Percentiles rank a stretch among this genome's conserved stretches.
phyloP scores from a whole-genome alignment of 1,140 invertebrate species.

The Melanaphis sacchari region DNA sequence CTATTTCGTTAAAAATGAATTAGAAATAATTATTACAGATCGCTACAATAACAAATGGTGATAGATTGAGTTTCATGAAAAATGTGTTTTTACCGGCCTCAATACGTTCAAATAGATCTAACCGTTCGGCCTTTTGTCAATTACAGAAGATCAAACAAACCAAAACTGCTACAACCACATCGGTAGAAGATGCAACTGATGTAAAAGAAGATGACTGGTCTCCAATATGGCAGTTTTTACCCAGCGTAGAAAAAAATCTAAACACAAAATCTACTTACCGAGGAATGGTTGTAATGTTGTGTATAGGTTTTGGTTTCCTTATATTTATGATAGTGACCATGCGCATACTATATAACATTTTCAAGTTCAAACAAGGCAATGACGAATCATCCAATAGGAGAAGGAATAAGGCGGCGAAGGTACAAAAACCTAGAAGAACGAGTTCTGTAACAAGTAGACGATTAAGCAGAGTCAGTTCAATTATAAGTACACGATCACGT shows the following conservation, averaged over 20 bases:
- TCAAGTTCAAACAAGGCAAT: slow-evolving; percentile 13
- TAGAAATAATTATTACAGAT: neutral
- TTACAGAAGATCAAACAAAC: neutral
- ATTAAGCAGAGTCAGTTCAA: slow-evolving; percentile 23
- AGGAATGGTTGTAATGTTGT: neutral
- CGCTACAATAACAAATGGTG: slow-evolving; percentile 14
- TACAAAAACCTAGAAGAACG: neutral
- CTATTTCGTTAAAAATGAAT: neutral
- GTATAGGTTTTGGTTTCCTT: slow-evolving; percentile 31
- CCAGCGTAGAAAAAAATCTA: neutral
- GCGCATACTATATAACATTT: slow-evolving; percentile 29
- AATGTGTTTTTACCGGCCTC: slow-evolving; percentile 26
- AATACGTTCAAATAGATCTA: neutral
- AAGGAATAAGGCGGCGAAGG: neutral
- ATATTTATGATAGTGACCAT: slow-evolving; percentile 35
- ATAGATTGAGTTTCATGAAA: slow-evolving; percentile 37
- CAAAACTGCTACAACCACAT: neutral
- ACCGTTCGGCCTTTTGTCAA: neutral
- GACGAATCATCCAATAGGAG: neutral
- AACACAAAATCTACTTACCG: slow-evolving; percentile 12
- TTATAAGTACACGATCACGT: neutral
- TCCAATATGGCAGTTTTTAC: slow-evolving; percentile 38
- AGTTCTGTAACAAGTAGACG: slow-evolving; percentile 16
- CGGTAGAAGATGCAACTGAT: neutral
- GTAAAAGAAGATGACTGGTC: slow-evolving; percentile 24